phyloP scores from a whole-genome alignment of 2,888 invertebrate genomes.

The Eulithis testata region DNA sequence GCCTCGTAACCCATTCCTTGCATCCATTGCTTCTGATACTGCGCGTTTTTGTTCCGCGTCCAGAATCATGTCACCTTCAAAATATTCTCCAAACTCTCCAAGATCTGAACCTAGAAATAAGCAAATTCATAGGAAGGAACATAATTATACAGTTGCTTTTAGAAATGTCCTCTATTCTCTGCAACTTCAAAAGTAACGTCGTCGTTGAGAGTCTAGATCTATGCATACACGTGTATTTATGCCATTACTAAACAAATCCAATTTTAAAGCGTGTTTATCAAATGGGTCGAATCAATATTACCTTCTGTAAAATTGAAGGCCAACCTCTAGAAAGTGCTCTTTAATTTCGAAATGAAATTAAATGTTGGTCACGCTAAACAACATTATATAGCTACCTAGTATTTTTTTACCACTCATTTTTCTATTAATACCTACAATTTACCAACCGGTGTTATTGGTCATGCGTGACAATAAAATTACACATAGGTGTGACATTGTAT shows the following conservation, averaged over 20 bases:
- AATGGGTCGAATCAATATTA: constrained; percentile 10
- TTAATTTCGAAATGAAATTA: constrained; percentile 15
- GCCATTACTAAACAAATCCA: too few species aligned
- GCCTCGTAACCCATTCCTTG: constrained; percentile 73
- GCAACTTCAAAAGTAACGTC: too few species aligned
- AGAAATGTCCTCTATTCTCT: too few species aligned
- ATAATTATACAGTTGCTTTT: too few species aligned
- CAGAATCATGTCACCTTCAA: constrained; percentile 81
- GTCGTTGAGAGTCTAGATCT: too few species aligned
- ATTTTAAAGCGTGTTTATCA: not conserved
- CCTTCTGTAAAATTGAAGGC: constrained; percentile 8
- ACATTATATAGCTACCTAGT: not conserved
- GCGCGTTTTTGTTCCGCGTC: constrained; percentile 58
- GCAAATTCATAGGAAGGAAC: not conserved
- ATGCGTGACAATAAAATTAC: constrained; percentile 2
- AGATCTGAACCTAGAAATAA: constrained; percentile 17
- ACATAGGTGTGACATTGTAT: not conserved
- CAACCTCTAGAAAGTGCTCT: constrained; percentile 13
- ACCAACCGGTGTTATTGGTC: not conserved
- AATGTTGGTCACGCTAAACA: constrained; percentile 7
- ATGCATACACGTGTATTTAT: too few species aligned
- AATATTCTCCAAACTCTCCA: constrained; percentile 70
- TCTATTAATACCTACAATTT: not conserved
- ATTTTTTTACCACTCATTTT: not conserved
- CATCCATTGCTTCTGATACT: constrained; percentile 51